Percentiles rank a stretch among this genome's conserved stretches.
Evolutionary conservation across 2,113 vertebrate genomes (phyloP).

Genomic region (Pyrgilauda ruficollis): DNA sequence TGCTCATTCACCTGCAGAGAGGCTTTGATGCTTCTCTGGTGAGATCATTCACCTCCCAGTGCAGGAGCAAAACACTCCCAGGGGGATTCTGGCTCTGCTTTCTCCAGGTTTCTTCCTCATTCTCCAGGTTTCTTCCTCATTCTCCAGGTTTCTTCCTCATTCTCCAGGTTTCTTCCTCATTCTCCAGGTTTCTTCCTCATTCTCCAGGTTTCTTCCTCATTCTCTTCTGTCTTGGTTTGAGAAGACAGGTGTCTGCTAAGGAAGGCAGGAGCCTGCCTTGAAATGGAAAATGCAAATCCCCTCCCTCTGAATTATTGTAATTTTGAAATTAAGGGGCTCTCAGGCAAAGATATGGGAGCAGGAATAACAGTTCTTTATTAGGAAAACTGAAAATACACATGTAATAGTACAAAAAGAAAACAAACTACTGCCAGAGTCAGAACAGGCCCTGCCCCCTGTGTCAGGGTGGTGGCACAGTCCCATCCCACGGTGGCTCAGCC

Average conservation of each 20-base stretch:
- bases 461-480: too few relatives aligned
- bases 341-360: too few relatives aligned
- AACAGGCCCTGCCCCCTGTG: too few relatives aligned
- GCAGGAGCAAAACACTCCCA: not conserved
- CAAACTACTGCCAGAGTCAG: too few relatives aligned
- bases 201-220: not conserved
- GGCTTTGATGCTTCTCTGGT: not conserved
- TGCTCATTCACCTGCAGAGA: constrained; percentile 53
- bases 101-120: not conserved
- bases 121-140: not conserved
- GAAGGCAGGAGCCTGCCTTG: not conserved
- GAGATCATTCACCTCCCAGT: constrained; percentile 20
- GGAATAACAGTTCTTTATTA: too few relatives aligned
- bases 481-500: too few relatives aligned
- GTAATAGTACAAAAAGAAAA: too few relatives aligned
- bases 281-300: not conserved
- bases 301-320: too few relatives aligned
- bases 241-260: not conserved
- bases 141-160: not conserved
- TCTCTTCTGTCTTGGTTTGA: not conserved
- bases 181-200: not conserved
- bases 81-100: fast-evolving
- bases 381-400: too few relatives aligned
- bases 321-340: too few relatives aligned
- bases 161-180: not conserved